Conservation (phyloP, 1,140 invertebrate genomes). For the Tetranychus urticae region DNA sequence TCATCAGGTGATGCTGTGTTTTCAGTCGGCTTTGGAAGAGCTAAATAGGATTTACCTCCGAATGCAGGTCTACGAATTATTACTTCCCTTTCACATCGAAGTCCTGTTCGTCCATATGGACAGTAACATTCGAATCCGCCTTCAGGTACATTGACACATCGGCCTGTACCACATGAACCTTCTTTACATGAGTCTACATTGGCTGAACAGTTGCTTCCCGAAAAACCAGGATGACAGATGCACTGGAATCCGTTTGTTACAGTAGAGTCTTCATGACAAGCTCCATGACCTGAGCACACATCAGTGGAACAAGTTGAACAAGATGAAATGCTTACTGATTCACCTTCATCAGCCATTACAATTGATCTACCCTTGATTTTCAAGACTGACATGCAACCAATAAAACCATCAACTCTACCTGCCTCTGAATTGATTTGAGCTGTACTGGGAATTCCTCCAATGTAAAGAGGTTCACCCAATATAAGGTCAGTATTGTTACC, state of each 20-base stretch:
- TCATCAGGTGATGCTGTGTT: slow-evolving; percentile 22
- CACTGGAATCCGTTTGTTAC: slow-evolving; percentile 38
- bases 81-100: slow-evolving; percentile 38
- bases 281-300: slow-evolving; percentile 51
- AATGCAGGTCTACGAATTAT: slow-evolving; percentile 49
- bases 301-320: too few relatives aligned
- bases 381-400: slow-evolving; percentile 57
- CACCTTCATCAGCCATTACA: not conserved
- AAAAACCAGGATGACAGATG: slow-evolving; percentile 55
- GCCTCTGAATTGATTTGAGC: slow-evolving; percentile 26
- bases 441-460: slow-evolving; percentile 56
- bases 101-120: slow-evolving; percentile 52
- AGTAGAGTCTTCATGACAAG: slow-evolving; percentile 54
- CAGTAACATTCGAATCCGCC: slow-evolving; percentile 59
- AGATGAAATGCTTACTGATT: too few relatives aligned
- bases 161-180: slow-evolving; percentile 62
- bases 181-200: slow-evolving; percentile 27
- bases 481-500: slow-evolving; percentile 47
- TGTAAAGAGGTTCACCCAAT: slow-evolving; percentile 45
- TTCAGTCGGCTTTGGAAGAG: slow-evolving; percentile 37
- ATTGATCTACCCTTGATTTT: slow-evolving; percentile 36
- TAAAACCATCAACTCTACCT: slow-evolving; percentile 34
- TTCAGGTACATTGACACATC: slow-evolving; percentile 43
- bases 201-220: slow-evolving; percentile 48
- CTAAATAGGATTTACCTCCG: slow-evolving; percentile 42